Evolutionary conservation across 1,140 invertebrate species (phyloP), one percentile per base, ranked within the genome.

Genomic region (Orchestia grillus): DNA sequence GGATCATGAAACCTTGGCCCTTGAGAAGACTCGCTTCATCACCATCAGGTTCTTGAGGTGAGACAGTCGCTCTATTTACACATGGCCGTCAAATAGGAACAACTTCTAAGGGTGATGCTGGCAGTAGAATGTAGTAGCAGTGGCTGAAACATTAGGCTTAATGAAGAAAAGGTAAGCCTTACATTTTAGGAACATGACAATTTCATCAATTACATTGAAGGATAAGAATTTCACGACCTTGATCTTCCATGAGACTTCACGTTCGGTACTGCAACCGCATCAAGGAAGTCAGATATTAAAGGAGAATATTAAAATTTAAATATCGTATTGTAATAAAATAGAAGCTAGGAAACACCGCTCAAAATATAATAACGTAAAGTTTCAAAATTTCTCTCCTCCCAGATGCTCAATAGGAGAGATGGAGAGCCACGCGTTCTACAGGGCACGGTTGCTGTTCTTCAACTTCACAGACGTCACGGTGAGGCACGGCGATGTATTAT

Each of bases 341-440:
- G 3, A 1, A 77, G 36, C 36, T 77, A 77, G 15, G 28, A 77
- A 77, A 77, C 36, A 28, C 62, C 36, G 28, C 3, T 15, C 62
- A 77, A 3, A 77, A 77, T 36, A 23, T 28, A 77, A 23, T 36
- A 23, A 15, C 62, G 1, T 28, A 77, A 77, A 28, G 11, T 36
- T 15, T 15, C 41, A 91, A 91, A 91, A 91, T 91, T 91, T 42
- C 28, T 77, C 36, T 28, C 44, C 0, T 44, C 8, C 0, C 96
- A 96, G 96, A 23, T 90, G 96, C 87, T 43, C 96, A 0, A 96
- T 96, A 36, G 96, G 96, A 53, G 96, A 90, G 43, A 96, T 96
- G 96, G 62, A 96, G 36, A 96, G 53, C 8, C 87, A 91, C 45
- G 87, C 87, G 1, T 45, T 96, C 43, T 53, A 96, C 47, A 41